A percentile compares a stretch with the other conserved stretches of the same genome.
phyloP scores from a whole-genome alignment of 2,888 invertebrate species.

The Oxycera nigricornis region DNA sequence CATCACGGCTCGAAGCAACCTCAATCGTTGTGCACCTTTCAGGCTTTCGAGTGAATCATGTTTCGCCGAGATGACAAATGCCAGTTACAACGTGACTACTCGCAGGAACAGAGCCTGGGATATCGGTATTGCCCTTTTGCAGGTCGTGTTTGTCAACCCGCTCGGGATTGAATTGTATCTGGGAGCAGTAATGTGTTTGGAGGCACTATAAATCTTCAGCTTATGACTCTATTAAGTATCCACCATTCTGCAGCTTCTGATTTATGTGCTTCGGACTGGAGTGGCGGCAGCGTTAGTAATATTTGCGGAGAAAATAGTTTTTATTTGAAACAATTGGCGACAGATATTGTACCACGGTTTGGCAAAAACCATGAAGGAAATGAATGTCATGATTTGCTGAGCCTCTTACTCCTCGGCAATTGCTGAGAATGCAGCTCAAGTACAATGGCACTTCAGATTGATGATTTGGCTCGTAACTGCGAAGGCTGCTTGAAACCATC shows the following conservation, averaged over 20 bases:
- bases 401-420: neutral
- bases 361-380: neutral
- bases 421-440: neutral
- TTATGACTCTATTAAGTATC: conserved; percentile 31
- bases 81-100: conserved; percentile 46
- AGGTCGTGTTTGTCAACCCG: conserved; percentile 33
- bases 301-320: too few relatives aligned
- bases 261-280: conserved; percentile 12
- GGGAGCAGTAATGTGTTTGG: conserved; percentile 15
- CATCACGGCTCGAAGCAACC: conserved; percentile 47
- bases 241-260: conserved; percentile 3
- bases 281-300: neutral
- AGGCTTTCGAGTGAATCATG: conserved; percentile 42
- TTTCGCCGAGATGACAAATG: conserved; percentile 46
- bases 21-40: conserved; percentile 21
- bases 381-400: neutral
- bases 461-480: too few relatives aligned
- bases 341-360: neutral
- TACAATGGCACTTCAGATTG: neutral
- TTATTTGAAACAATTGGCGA: neutral
- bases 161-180: conserved; percentile 13
- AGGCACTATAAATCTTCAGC: conserved; percentile 25
- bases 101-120: neutral
- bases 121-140: conserved; percentile 16
- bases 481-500: neutral